These are phyloP conservation scores for Peribatodes rhomboidaria DNA, from an alignment of 2,888 invertebrate species.

Conservation along the genomic window DNA sequence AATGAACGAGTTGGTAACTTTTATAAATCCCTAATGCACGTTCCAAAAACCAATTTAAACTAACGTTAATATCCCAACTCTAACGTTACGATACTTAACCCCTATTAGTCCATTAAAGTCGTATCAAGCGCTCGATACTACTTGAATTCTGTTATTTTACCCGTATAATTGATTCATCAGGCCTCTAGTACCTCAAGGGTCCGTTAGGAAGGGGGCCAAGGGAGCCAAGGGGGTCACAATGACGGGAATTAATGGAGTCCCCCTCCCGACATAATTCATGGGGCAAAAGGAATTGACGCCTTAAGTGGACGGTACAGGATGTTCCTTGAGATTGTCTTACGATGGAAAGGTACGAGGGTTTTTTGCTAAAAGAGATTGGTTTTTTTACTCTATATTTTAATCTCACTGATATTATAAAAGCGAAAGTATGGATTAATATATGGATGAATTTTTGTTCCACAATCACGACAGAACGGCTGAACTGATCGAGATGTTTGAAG, in stretches of 20 bases:
- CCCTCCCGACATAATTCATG: slow-evolving; percentile 55
- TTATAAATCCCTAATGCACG: background rate
- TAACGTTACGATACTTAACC: slow-evolving; percentile 19
- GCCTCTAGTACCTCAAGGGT: slow-evolving; percentile 44
- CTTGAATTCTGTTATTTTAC: slow-evolving; percentile 40
- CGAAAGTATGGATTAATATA: too few relatives aligned
- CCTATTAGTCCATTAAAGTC: slow-evolving; percentile 19
- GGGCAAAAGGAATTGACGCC: slow-evolving; percentile 45
- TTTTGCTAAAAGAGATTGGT: background rate
- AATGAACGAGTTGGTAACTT: too few relatives aligned
- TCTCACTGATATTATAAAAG: too few relatives aligned
- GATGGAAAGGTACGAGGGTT: slow-evolving; percentile 7
- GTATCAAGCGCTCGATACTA: slow-evolving; percentile 27
- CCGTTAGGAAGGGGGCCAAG: slow-evolving; percentile 15
- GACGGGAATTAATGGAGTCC: slow-evolving; percentile 60
- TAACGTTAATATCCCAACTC: background rate
- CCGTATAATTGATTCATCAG: slow-evolving; percentile 58
- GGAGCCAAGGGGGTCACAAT: slow-evolving; percentile 43
- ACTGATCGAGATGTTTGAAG: too few relatives aligned
- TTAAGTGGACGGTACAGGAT: slow-evolving; percentile 31
- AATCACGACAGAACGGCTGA: too few relatives aligned
- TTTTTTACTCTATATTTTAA: background rate
- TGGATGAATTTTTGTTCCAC: too few relatives aligned
- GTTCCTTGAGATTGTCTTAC: slow-evolving; percentile 22
- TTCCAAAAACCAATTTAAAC: slow-evolving; percentile 14